A percentile compares a stretch with the other conserved stretches of the same genome.
These are phyloP conservation scores for Cyphomyrmex costatus DNA, from an alignment of 1,140 invertebrate species.

Conservation along the genomic window DNA sequence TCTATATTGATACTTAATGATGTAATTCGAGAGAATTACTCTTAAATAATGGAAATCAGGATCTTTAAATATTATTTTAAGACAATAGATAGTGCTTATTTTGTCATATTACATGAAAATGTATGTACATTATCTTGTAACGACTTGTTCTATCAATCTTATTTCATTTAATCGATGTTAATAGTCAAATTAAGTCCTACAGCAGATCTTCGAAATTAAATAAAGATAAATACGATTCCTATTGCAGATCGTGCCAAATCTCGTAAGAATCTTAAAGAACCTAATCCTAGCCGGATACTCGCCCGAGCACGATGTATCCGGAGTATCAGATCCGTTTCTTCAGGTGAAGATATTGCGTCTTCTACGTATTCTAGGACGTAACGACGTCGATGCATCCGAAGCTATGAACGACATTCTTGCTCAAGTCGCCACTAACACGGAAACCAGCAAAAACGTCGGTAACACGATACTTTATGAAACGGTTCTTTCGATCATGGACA, in stretches of 20 bases:
- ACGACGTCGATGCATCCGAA: conserved; percentile 98
- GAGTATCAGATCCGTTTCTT: conserved; percentile 99
- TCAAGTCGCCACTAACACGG: conserved; percentile 99
- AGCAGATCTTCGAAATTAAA: background rate
- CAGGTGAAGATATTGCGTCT: conserved; percentile 99
- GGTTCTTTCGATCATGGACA: conserved; percentile 99
- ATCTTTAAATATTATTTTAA: conserved; percentile 11
- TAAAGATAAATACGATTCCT: conserved; percentile 54
- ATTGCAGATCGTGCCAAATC: conserved; percentile 97
- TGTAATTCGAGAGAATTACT: background rate
- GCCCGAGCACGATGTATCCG: conserved; percentile 99
- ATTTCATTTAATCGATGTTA: conserved; percentile 2
- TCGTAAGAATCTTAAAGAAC: conserved; percentile 99
- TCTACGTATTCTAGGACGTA: conserved; percentile 97
- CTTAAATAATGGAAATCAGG: background rate
- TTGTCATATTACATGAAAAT: conserved; percentile 10
- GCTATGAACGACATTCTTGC: conserved; percentile 99
- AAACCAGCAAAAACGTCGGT: conserved; percentile 99
- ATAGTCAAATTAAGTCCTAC: background rate
- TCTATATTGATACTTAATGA: background rate
- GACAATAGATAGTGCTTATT: background rate
- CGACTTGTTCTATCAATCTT: conserved; percentile 15
- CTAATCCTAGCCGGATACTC: conserved; percentile 99
- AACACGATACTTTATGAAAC: conserved; percentile 99
- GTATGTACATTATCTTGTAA: conserved; percentile 9